phyloP scores from a whole-genome alignment of 37 sponge, comb jelly and placozoan species.

The Tethya wilhelma region DNA sequence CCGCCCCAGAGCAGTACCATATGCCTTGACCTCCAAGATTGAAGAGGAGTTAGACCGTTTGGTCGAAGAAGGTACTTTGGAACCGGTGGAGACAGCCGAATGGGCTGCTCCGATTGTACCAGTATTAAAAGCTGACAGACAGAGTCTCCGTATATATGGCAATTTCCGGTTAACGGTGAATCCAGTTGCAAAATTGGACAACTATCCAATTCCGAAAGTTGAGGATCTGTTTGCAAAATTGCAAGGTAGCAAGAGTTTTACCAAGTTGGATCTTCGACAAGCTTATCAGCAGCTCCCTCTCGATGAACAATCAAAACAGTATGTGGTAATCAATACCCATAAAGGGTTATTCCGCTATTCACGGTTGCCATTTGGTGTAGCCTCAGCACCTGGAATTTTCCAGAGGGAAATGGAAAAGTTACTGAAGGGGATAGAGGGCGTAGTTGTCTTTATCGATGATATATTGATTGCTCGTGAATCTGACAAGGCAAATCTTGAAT shows the following conservation, averaged over 20 bases:
- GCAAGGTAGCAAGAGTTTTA: conserved; percentile 28
- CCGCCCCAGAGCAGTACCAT: no score
- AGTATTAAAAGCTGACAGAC: no score
- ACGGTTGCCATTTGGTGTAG: conserved; percentile 52
- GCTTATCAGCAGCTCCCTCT: conserved; percentile 38
- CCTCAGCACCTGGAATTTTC: conserved; percentile 44
- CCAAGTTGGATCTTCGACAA: conserved; percentile 19
- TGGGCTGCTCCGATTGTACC: no score
- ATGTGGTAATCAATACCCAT: conserved; percentile 17
- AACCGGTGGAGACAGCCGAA: no score
- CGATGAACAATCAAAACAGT: conserved; percentile 4
- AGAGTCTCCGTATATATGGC: no score
- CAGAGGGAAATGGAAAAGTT: conserved; percentile 39
- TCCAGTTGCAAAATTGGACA: conserved; percentile 6
- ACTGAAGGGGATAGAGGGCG: conserved; percentile 1
- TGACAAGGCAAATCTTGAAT: conserved; percentile 8
- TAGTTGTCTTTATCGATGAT: conserved; percentile 30
- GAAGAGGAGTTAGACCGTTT: no score
- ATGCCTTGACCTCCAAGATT: no score
- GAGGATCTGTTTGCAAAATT: conserved; percentile 16
- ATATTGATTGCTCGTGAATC: conserved; percentile 19
- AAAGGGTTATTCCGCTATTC: conserved; percentile 35
- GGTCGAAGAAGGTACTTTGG: no score
- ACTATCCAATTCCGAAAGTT: conserved; percentile 29
- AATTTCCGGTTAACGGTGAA: conserved; percentile 30